A percentile compares a stretch with the other conserved stretches of the same genome.
phyloP scores from a whole-genome alignment of 1,140 invertebrate species.

The Planococcus citri region DNA sequence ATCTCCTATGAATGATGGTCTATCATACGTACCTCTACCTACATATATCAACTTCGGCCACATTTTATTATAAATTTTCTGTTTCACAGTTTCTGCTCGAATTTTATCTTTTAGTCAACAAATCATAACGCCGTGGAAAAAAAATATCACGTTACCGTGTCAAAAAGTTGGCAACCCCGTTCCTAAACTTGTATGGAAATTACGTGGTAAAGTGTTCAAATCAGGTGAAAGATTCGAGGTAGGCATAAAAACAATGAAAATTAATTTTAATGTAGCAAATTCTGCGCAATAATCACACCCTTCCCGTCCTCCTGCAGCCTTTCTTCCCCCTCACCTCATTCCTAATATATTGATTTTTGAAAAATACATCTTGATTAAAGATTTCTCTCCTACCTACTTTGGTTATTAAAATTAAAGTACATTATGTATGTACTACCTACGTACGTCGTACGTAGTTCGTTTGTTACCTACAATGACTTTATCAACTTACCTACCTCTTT shows the following conservation, averaged over 20 bases:
- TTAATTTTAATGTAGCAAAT: too few species aligned
- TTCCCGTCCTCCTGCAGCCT: too few species aligned
- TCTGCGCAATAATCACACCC: too few species aligned
- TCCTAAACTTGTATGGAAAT: slow-evolving; percentile 27
- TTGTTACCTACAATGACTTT: too few species aligned
- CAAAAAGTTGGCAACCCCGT: slow-evolving; percentile 64
- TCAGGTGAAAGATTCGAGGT: slow-evolving; percentile 30
- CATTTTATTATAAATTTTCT: background rate
- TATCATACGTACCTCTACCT: background rate
- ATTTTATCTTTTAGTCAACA: slow-evolving; percentile 68
- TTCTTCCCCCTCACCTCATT: too few species aligned
- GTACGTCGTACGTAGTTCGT: too few species aligned
- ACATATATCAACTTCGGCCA: background rate
- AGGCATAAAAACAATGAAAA: background rate
- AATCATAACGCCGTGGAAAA: slow-evolving; percentile 70
- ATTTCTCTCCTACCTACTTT: too few species aligned
- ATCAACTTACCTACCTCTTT: too few species aligned
- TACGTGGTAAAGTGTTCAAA: slow-evolving; percentile 28
- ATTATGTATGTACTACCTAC: too few species aligned
- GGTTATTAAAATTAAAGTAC: too few species aligned
- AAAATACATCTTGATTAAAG: too few species aligned
- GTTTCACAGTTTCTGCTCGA: slow-evolving; percentile 54
- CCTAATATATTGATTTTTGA: too few species aligned
- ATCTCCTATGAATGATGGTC: background rate
- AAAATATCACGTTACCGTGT: slow-evolving; percentile 63